Conservation (phyloP, 2,888 invertebrate genomes). For the Electrophaes corylata region DNA sequence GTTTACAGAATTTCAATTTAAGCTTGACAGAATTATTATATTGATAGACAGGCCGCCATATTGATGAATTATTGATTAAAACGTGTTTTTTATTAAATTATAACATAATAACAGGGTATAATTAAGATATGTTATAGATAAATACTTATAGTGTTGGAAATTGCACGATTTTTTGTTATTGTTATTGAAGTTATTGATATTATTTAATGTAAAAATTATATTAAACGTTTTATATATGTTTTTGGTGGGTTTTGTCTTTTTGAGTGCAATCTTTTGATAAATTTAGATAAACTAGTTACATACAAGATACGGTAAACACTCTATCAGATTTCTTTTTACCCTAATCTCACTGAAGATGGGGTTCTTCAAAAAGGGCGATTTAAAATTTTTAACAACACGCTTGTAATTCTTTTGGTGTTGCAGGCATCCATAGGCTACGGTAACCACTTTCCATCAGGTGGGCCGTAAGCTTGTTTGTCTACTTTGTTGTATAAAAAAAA, state of each 20-base stretch:
- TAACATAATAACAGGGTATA: constrained; percentile 53
- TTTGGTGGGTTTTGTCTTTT: background rate
- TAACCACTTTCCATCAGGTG: too few species aligned
- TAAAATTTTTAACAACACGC: too few species aligned
- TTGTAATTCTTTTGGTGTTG: too few species aligned
- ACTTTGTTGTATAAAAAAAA: too few species aligned
- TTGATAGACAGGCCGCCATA: constrained; percentile 72
- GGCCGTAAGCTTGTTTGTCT: too few species aligned
- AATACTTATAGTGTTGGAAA: constrained; percentile 28
- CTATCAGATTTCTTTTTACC: too few species aligned
- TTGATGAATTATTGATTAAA: constrained; percentile 72
- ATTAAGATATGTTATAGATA: constrained; percentile 37
- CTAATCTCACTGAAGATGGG: too few species aligned
- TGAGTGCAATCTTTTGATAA: background rate
- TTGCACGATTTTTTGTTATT: constrained; percentile 17
- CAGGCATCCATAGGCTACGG: too few species aligned
- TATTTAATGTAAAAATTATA: background rate
- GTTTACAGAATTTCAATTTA: constrained; percentile 79
- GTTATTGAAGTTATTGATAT: constrained; percentile 11
- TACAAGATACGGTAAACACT: too few species aligned
- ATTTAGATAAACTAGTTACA: too few species aligned
- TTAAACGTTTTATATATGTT: background rate
- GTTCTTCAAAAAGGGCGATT: too few species aligned
- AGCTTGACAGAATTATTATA: constrained; percentile 82
- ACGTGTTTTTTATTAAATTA: constrained; percentile 51